phyloP scores from a whole-genome alignment of 2,113 vertebrate genomes.

The Nicator chloris region DNA sequence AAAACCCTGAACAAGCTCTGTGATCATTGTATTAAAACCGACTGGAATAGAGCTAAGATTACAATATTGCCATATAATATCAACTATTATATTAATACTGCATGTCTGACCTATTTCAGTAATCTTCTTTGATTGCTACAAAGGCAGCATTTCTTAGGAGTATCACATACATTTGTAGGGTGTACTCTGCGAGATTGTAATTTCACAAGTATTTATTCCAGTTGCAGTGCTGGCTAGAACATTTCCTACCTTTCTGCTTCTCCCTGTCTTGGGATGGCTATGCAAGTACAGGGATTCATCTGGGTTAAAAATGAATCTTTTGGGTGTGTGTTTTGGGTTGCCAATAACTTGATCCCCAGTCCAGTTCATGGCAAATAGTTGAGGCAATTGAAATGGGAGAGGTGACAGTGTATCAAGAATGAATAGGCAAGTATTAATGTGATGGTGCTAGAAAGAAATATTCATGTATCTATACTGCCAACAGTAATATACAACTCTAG shows the following conservation, averaged over 20 bases:
- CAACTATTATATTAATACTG: neutral
- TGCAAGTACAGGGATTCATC: neutral
- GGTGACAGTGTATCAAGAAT: neutral
- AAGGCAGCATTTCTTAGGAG: neutral
- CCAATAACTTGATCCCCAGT: neutral
- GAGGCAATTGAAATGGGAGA: neutral
- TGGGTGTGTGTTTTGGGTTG: neutral
- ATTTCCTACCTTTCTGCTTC: neutral
- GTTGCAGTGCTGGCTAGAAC: accelerated
- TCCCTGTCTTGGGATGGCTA: neutral
- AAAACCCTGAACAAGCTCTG: neutral
- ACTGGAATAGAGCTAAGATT: neutral
- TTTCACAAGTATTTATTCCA: neutral
- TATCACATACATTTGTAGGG: neutral
- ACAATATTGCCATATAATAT: neutral
- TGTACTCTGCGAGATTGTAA: accelerated
- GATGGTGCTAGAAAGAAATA: neutral
- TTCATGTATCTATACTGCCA: neutral
- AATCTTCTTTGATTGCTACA: neutral
- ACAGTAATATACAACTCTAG: neutral
- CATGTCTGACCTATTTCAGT: neutral
- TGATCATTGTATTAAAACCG: neutral
- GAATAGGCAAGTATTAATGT: neutral
- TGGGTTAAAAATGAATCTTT: neutral
- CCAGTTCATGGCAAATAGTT: neutral